Percentiles rank a stretch among this genome's conserved stretches.
phyloP scores from a whole-genome alignment of 2,113 vertebrate species.

The Chlorodrepanis virens region DNA sequence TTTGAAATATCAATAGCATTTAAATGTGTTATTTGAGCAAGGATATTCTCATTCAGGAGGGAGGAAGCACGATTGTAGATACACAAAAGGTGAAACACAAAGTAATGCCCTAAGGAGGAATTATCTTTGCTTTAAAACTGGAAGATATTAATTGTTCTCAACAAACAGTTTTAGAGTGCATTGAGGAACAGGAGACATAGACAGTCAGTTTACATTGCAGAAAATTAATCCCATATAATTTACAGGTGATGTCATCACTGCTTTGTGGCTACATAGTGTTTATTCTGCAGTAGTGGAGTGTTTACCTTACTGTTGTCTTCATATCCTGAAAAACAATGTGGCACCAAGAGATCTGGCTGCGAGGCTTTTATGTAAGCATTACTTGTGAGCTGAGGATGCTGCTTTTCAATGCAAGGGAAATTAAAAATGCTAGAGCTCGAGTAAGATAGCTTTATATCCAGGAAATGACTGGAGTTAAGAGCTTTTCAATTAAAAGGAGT shows the following conservation, averaged over 20 bases:
- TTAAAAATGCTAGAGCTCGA: conserved; percentile 19
- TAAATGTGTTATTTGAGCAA: not conserved
- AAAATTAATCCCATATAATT: conserved; percentile 10
- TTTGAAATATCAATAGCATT: not conserved
- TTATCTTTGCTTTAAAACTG: not conserved
- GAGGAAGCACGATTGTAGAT: not conserved
- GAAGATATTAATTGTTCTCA: not conserved
- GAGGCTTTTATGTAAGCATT: conserved; percentile 5
- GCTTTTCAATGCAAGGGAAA: conserved; percentile 30
- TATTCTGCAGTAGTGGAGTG: conserved; percentile 1
- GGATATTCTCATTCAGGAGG: not conserved
- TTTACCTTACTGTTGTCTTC: conserved; percentile 27
- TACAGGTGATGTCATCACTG: not conserved
- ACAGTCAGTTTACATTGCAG: not conserved
- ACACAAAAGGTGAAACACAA: not conserved
- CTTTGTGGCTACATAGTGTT: conserved; percentile 23
- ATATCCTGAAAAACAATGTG: conserved; percentile 41
- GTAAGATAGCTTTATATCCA: conserved; percentile 19
- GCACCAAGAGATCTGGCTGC: not conserved
- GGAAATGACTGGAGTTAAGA: conserved; percentile 51
- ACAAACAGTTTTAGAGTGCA: not conserved
- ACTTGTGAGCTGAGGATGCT: not conserved
- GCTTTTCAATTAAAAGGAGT: conserved; percentile 48
- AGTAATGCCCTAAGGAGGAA: not conserved
- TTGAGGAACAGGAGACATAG: not conserved